A percentile compares a stretch with the other conserved stretches of the same genome.
Evolutionary conservation across 2,888 invertebrate species (phyloP).

Genomic region (Cactoblastis cactorum): DNA sequence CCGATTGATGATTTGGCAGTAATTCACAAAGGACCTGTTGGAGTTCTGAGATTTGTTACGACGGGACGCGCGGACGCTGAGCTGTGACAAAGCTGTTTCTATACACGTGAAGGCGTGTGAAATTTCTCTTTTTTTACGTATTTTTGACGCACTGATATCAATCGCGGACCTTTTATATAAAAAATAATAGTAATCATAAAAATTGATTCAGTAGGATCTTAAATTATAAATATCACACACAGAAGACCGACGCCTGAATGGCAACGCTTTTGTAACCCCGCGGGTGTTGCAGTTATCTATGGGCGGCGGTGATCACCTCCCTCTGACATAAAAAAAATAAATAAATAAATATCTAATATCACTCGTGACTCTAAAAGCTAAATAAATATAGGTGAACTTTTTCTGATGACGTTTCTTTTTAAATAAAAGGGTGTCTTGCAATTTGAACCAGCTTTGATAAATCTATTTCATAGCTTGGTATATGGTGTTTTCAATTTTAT

Average conservation of each 20-base stretch:
- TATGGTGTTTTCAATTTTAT: slow-evolving; percentile 49
- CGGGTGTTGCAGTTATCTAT: no score
- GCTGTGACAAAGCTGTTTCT: slow-evolving; percentile 4
- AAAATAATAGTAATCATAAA: no score
- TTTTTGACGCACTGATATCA: neutral
- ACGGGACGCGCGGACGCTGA: slow-evolving; percentile 6
- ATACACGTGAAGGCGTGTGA: slow-evolving; percentile 25
- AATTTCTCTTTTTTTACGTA: slow-evolving; percentile 11
- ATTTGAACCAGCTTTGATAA: neutral
- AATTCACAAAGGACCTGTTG: slow-evolving; percentile 51
- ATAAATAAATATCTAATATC: no score
- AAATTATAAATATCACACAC: no score
- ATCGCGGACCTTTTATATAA: no score
- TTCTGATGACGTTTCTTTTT: neutral
- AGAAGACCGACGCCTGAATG: no score
- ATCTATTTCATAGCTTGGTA: neutral
- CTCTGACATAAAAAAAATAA: no score
- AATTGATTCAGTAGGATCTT: no score
- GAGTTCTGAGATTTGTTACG: neutral
- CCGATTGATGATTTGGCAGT: slow-evolving; percentile 70
- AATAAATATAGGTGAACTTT: no score
- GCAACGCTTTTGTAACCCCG: no score
- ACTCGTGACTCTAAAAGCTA: no score
- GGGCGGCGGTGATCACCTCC: no score
- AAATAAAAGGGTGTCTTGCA: neutral